These are phyloP conservation scores for Junonia oenone DNA, from an alignment of 2,888 invertebrate species.

Conservation along the genomic window DNA sequence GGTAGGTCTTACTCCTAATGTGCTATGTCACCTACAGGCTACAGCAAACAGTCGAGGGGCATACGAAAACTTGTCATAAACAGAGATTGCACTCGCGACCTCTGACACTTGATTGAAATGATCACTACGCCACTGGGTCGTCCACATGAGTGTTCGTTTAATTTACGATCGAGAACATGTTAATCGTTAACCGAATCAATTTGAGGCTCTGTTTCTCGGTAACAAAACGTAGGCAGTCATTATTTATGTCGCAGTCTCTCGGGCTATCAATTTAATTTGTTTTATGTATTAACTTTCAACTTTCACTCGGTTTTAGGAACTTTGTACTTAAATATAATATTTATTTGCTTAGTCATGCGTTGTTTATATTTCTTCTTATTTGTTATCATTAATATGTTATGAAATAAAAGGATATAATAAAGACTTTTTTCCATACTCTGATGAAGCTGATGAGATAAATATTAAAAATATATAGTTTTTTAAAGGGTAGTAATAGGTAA, in stretches of 20 bases:
- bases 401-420: neutral
- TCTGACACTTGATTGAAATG: neutral
- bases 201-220: slow-evolving; percentile 32
- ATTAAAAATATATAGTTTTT: no score
- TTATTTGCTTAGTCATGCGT: slow-evolving; percentile 13
- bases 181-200: slow-evolving; percentile 23
- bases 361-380: slow-evolving; percentile 12
- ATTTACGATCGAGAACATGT: slow-evolving; percentile 18
- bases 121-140: neutral
- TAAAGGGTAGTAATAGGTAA: no score
- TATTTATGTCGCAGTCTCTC: slow-evolving; percentile 45
- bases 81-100: neutral
- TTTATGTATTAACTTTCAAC: slow-evolving; percentile 46
- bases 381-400: neutral
- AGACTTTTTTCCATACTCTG: no score
- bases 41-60: no score
- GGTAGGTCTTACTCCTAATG: neutral
- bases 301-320: slow-evolving; percentile 53
- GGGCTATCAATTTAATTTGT: slow-evolving; percentile 53
- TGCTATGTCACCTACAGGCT: neutral
- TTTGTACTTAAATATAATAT: slow-evolving; percentile 34
- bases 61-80: neutral
- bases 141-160: slow-evolving; percentile 10
- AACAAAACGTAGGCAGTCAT: slow-evolving; percentile 48
- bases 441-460: no score